phyloP scores from a whole-genome alignment of 2,888 invertebrate genomes.

The Mesochorus sp. region DNA sequence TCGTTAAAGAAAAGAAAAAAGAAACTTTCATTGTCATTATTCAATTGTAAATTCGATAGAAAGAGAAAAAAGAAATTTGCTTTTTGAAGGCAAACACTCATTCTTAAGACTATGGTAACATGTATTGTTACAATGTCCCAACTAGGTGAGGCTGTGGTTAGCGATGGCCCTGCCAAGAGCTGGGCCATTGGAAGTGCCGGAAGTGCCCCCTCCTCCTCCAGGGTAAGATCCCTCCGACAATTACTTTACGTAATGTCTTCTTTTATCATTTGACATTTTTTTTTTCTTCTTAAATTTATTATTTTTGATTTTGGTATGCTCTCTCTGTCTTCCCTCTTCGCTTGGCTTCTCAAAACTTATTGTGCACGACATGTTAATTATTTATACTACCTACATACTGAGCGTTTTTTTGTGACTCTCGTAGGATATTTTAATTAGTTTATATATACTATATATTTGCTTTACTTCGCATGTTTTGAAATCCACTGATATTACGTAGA shows the following conservation, averaged over 20 bases:
- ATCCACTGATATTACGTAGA: slow-evolving; percentile 54
- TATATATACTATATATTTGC: slow-evolving; percentile 31
- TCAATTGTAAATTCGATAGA: slow-evolving; percentile 45
- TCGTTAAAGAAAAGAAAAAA: too few relatives aligned
- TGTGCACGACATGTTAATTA: slow-evolving; percentile 77
- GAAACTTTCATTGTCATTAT: neutral
- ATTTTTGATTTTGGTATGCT: slow-evolving; percentile 79
- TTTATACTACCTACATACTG: slow-evolving; percentile 64
- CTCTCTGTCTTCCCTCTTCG: slow-evolving; percentile 80
- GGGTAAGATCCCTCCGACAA: slow-evolving; percentile 84
- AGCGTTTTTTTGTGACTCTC: slow-evolving; percentile 34
- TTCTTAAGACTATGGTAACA: slow-evolving; percentile 78
- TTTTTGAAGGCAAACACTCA: slow-evolving; percentile 53
- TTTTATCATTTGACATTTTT: slow-evolving; percentile 20
- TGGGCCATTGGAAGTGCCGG: slow-evolving; percentile 82
- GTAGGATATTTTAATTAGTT: slow-evolving; percentile 55
- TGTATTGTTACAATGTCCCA: slow-evolving; percentile 81
- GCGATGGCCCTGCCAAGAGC: slow-evolving; percentile 82
- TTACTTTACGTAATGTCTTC: slow-evolving; percentile 73
- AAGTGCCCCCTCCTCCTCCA: slow-evolving; percentile 84
- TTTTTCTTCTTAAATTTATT: slow-evolving; percentile 12
- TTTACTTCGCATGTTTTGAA: slow-evolving; percentile 61
- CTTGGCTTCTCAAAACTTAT: slow-evolving; percentile 77
- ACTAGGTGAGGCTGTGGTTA: slow-evolving; percentile 82
- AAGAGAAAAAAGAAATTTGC: slow-evolving; percentile 29